These are phyloP conservation scores for Iguana delicatissima DNA, from an alignment of 2,797 vertebrate genomes.

Conservation along the genomic window DNA sequence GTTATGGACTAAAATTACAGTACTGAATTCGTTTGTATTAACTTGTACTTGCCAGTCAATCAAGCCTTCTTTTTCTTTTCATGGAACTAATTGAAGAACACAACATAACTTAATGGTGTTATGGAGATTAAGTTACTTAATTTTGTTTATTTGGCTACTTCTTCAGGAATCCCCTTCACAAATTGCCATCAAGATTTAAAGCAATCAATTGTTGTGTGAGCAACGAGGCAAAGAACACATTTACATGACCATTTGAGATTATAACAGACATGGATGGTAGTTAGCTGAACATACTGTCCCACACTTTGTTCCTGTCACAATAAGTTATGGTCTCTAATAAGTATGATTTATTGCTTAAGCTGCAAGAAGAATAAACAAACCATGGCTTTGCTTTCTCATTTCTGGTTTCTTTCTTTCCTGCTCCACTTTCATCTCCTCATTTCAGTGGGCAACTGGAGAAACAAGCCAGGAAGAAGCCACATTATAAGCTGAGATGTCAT, in stretches of 20 bases:
- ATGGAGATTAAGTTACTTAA: background rate
- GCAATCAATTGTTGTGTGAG: background rate
- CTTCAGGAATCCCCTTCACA: background rate
- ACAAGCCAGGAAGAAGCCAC: too few species aligned
- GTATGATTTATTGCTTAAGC: too few species aligned
- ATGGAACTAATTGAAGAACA: constrained; percentile 20
- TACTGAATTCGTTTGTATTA: constrained; percentile 16
- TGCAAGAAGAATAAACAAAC: background rate
- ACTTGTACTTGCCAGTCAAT: constrained; percentile 43
- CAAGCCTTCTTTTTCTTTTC: constrained; percentile 41
- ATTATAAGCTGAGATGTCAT: too few species aligned
- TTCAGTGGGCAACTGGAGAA: too few species aligned
- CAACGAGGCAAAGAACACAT: background rate
- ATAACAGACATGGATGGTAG: background rate
- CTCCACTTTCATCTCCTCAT: too few species aligned
- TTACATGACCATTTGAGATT: background rate
- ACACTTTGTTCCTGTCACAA: too few species aligned
- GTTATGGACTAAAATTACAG: constrained; percentile 45
- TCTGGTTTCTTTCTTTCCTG: background rate
- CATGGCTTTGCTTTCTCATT: background rate
- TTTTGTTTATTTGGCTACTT: background rate
- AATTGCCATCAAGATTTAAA: constrained; percentile 35
- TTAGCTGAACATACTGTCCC: background rate
- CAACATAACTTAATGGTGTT: constrained; percentile 18
- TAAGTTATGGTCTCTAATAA: too few species aligned